phyloP scores from a whole-genome alignment of 2,888 invertebrate genomes.

The Daptonema setosum region DNA sequence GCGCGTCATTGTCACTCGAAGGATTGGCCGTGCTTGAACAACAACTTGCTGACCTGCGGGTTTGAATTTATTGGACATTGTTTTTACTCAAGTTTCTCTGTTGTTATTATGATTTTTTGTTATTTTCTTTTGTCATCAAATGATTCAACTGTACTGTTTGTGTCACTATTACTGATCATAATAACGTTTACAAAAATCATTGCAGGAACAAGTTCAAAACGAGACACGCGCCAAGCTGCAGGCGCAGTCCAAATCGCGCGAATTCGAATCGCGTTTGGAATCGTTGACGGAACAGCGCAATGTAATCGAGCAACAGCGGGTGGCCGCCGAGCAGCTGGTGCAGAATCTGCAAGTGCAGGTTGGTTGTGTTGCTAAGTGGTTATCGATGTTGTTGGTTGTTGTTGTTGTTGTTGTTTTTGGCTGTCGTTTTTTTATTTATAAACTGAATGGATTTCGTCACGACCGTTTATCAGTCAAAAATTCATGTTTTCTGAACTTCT shows the following conservation, averaged over 20 bases:
- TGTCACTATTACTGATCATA: no score
- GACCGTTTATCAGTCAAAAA: not conserved
- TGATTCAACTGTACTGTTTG: no score
- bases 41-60: slow-evolving; percentile 54
- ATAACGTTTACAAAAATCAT: no score
- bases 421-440: no score
- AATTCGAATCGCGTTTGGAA: slow-evolving; percentile 71
- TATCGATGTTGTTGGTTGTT: no score
- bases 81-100: no score
- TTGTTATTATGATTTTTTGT: no score
- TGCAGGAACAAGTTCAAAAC: not conserved
- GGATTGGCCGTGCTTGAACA: slow-evolving; percentile 59
- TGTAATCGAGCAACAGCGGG: slow-evolving; percentile 68
- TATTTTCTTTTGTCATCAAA: not conserved
- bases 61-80: no score
- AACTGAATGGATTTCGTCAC: no score
- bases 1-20: slow-evolving; percentile 65
- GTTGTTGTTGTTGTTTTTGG: no score
- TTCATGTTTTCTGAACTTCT: not conserved
- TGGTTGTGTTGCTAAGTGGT: no score
- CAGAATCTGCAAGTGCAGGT: not conserved
- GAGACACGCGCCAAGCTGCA: slow-evolving; percentile 54
- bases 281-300: slow-evolving; percentile 44
- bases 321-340: slow-evolving; percentile 55
- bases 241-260: slow-evolving; percentile 40